These are phyloP conservation scores for Laticauda laticaudata DNA, from an alignment of 2,113 vertebrate species.

Conservation along the genomic window DNA sequence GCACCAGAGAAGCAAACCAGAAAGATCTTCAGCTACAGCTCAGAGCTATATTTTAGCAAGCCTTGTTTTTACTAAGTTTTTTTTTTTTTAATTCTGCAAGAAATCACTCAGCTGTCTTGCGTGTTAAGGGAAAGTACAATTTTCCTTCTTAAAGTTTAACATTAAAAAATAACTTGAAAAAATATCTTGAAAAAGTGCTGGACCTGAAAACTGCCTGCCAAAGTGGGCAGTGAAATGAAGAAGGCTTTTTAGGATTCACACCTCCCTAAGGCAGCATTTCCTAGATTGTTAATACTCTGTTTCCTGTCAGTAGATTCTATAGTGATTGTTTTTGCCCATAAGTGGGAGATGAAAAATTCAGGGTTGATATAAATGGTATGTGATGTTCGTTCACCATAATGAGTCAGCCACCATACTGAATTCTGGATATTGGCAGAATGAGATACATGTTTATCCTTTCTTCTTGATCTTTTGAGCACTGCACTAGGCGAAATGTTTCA, in stretches of 20 bases:
- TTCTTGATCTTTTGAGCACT: slow-evolving; percentile 1
- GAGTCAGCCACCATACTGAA: not conserved
- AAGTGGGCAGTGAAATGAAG: not conserved
- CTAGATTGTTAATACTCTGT: not conserved
- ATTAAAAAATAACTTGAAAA: not conserved
- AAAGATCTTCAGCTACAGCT: not conserved
- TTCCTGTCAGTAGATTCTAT: not conserved
- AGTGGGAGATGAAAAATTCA: not conserved
- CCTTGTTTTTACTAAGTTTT: not conserved
- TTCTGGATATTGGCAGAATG: not conserved
- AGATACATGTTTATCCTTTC: slow-evolving; percentile 1
- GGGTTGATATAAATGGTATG: not conserved
- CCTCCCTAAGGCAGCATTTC: not conserved
- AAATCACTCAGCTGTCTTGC: not conserved
- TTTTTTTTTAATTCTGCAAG: not conserved
- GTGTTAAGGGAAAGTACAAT: not conserved
- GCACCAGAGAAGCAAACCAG: not conserved
- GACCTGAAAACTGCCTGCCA: not conserved
- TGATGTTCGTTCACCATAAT: not conserved
- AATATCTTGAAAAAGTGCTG: not conserved
- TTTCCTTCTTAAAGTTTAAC: not conserved
- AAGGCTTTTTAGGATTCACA: not conserved
- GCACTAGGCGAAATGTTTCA: slow-evolving; percentile 1
- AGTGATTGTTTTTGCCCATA: not conserved
- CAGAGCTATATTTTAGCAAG: not conserved